phyloP scores from a whole-genome alignment of 2,113 vertebrate genomes.

The human (Homo sapiens) region DNA sequence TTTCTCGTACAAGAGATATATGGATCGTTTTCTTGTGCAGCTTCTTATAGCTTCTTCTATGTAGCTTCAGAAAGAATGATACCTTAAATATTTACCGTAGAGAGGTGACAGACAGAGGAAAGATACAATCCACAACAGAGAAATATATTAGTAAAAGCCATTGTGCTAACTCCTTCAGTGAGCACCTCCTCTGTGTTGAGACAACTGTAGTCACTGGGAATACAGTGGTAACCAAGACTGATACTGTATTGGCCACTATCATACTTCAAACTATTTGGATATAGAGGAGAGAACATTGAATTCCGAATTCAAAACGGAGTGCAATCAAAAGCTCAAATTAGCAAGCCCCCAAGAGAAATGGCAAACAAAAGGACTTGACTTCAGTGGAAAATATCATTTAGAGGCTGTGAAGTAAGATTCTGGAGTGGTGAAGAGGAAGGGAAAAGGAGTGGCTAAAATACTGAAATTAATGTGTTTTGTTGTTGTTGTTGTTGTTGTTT shows the following conservation, averaged over 20 bases:
- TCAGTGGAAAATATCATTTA: background rate
- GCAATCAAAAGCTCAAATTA: background rate
- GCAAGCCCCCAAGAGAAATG: background rate
- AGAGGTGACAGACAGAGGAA: background rate
- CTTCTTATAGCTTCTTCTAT: constrained; percentile 26
- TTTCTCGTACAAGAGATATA: constrained; percentile 31
- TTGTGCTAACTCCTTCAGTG: background rate
- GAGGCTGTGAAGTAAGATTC: background rate
- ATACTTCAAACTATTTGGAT: background rate
- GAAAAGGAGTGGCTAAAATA: background rate
- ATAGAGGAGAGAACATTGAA: background rate
- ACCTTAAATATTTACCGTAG: background rate
- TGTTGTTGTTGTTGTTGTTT: too few species aligned
- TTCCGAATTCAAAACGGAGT: background rate
- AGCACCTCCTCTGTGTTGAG: too few species aligned
- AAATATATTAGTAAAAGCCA: background rate
- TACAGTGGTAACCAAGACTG: background rate
- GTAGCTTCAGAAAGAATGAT: background rate
- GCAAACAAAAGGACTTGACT: background rate
- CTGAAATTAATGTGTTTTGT: background rate
- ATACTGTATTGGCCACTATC: background rate
- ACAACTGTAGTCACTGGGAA: background rate
- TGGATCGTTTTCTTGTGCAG: background rate
- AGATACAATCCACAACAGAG: background rate
- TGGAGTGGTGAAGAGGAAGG: background rate